phyloP scores from a whole-genome alignment of 2,797 vertebrate species.

The Protonibea diacanthus region DNA sequence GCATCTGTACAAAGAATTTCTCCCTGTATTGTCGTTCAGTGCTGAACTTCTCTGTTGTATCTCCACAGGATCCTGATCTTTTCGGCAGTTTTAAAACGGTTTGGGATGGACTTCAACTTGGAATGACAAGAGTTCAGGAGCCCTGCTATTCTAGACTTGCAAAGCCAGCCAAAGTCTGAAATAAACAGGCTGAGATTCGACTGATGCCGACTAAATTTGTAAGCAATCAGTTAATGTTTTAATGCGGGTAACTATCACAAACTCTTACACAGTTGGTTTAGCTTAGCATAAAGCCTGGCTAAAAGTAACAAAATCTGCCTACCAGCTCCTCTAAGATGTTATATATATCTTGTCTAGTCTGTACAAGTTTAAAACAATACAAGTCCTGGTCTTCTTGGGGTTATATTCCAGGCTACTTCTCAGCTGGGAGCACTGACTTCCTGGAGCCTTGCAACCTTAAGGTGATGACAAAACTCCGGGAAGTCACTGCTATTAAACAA shows the following conservation, averaged over 20 bases:
- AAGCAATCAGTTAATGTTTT: background rate
- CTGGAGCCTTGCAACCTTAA: background rate
- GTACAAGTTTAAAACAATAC: no score
- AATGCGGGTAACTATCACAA: background rate
- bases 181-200: background rate
- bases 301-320: background rate
- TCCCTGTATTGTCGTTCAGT: background rate
- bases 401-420: no score
- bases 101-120: conserved; percentile 10
- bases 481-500: background rate
- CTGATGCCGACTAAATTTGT: background rate
- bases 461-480: background rate
- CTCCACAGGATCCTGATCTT: background rate
- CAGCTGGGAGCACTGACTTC: background rate
- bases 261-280: background rate
- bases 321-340: background rate
- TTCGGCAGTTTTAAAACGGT: conserved; percentile 7
- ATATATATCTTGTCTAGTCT: background rate
- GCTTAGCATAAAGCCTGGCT: background rate
- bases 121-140: background rate
- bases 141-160: background rate
- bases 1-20: background rate
- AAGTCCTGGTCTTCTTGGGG: no score
- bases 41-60: background rate
- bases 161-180: conserved; percentile 23